These are phyloP conservation scores for Mormyrus lacerda DNA, from an alignment of 2,113 vertebrate genomes.

Conservation along the genomic window DNA sequence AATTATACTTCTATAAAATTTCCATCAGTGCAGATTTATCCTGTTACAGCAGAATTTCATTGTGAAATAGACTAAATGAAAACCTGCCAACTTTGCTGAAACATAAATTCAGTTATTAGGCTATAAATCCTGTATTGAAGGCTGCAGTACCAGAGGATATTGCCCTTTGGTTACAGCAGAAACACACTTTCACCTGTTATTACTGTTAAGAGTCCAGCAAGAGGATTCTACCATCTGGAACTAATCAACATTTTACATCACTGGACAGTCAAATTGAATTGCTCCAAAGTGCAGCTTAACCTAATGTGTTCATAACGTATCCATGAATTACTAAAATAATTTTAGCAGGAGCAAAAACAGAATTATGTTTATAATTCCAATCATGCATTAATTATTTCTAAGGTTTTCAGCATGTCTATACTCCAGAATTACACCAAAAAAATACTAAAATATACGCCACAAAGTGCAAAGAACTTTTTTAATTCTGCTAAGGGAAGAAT, in stretches of 20 bases:
- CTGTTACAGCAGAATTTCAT: background rate
- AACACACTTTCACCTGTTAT: background rate
- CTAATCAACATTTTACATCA: background rate
- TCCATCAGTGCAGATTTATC: background rate
- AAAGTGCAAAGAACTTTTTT: background rate
- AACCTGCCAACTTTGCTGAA: background rate
- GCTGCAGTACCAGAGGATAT: background rate
- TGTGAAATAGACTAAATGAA: background rate
- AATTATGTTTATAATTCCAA: background rate
- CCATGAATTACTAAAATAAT: background rate
- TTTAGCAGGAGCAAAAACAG: background rate
- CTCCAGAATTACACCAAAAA: too few relatives aligned
- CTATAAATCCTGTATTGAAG: background rate
- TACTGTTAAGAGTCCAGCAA: background rate
- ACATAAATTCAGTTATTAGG: slow-evolving; percentile 2
- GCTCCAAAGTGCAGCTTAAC: background rate
- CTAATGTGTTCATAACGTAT: background rate
- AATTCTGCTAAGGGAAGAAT: background rate
- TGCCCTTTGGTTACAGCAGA: background rate
- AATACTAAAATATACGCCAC: background rate
- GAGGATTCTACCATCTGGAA: background rate
- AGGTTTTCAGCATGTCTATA: background rate
- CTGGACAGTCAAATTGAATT: background rate
- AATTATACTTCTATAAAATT: background rate
- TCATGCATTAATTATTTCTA: background rate